These are phyloP conservation scores for Petrolisthes cinctipes DNA, from an alignment of 2,888 invertebrate genomes.

Conservation along the genomic window DNA sequence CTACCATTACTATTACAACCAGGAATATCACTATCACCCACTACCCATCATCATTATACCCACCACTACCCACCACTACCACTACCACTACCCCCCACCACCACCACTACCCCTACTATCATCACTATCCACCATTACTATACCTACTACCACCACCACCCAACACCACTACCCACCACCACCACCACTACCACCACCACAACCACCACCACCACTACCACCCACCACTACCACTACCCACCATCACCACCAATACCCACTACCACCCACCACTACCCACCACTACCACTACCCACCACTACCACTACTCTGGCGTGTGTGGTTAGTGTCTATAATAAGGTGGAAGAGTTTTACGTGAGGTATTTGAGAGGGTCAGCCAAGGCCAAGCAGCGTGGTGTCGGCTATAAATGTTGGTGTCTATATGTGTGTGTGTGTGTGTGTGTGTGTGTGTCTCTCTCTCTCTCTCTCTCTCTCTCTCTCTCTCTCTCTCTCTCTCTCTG, in stretches of 20 bases:
- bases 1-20: not conserved
- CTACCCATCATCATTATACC: not conserved
- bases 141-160: not conserved
- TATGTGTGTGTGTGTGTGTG: too few relatives aligned
- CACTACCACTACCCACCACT: not conserved
- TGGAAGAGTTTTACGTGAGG: too few relatives aligned
- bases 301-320: not conserved
- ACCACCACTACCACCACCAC: not conserved
- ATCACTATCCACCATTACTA: not conserved
- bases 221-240: not conserved
- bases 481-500: too few relatives aligned
- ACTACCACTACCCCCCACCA: not conserved
- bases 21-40: not conserved
- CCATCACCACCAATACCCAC: not conserved
- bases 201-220: not conserved
- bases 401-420: too few relatives aligned
- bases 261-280: not conserved
- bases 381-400: too few relatives aligned
- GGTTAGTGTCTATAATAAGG: too few relatives aligned
- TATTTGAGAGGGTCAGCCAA: too few relatives aligned
- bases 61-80: not conserved
- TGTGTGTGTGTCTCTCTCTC: too few relatives aligned
- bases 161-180: not conserved
- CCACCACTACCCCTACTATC: not conserved
- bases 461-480: too few relatives aligned